These are phyloP conservation scores for Amazonetta brasiliensis DNA, from an alignment of 2,797 vertebrate species.

Conservation along the genomic window DNA sequence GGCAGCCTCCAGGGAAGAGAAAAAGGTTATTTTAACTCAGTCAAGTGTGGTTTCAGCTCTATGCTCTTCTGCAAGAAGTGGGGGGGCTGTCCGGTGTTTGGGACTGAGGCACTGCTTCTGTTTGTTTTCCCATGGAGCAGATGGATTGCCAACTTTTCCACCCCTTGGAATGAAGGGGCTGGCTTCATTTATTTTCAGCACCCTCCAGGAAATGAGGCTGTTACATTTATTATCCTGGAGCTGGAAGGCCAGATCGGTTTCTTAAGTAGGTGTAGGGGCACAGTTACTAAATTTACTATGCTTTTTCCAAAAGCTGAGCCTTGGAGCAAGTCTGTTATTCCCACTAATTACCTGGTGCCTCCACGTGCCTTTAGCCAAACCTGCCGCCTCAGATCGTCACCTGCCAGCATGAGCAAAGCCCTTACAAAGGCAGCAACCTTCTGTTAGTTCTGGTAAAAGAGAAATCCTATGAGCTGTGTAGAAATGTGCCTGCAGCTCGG, in stretches of 20 bases:
- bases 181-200: conserved; percentile 44
- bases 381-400: fast-evolving
- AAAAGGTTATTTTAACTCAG: background rate
- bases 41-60: background rate
- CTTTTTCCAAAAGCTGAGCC: background rate
- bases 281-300: background rate
- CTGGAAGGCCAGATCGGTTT: background rate
- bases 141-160: background rate
- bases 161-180: background rate
- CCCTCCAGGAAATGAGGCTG: conserved; percentile 29
- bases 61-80: background rate
- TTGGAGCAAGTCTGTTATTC: background rate
- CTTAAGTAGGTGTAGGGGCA: background rate
- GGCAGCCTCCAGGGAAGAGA: background rate
- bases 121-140: conserved; percentile 27
- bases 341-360: background rate
- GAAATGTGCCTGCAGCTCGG: background rate
- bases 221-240: conserved; percentile 29
- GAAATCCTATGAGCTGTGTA: background rate
- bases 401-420: background rate
- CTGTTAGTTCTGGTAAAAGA: background rate
- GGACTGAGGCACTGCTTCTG: background rate
- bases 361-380: background rate
- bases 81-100: background rate
- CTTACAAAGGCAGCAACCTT: background rate